These are phyloP conservation scores for Cheumatopsyche charites DNA, from an alignment of 1,140 invertebrate species.

Conservation along the genomic window DNA sequence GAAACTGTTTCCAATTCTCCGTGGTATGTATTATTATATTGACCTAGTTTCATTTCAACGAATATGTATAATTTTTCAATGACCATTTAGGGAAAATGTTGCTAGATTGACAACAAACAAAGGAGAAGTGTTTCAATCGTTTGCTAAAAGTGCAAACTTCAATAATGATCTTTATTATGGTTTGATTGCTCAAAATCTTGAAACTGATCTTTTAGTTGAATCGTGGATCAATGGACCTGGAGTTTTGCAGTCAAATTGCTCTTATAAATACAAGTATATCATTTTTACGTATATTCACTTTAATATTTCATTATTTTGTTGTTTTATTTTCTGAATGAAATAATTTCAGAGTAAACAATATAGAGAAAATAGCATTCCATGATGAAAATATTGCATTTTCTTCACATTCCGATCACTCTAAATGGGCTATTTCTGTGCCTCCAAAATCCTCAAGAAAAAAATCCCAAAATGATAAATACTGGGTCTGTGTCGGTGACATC, in stretches of 20 bases:
- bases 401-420: constrained; percentile 86
- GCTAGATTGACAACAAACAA: constrained; percentile 64
- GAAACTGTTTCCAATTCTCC: constrained; percentile 67
- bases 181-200: constrained; percentile 75
- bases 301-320: neutral
- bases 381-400: constrained; percentile 68
- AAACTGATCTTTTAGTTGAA: constrained; percentile 77
- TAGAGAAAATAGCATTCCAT: constrained; percentile 65
- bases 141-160: constrained; percentile 80
- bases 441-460: constrained; percentile 49
- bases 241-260: constrained; percentile 73
- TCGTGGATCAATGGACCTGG: constrained; percentile 87
- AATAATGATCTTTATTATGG: constrained; percentile 85
- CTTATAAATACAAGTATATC: constrained; percentile 59
- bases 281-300: constrained; percentile 8
- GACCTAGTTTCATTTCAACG: neutral
- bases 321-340: neutral
- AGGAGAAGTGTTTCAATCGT: constrained; percentile 71
- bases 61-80: neutral
- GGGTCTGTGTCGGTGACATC: constrained; percentile 91
- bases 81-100: constrained; percentile 48
- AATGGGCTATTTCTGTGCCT: constrained; percentile 80
- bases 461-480: constrained; percentile 62
- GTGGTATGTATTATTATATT: constrained; percentile 58
- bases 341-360: constrained; percentile 69